Conservation (phyloP, 2,888 invertebrate genomes). For the Congeria kusceri region DNA sequence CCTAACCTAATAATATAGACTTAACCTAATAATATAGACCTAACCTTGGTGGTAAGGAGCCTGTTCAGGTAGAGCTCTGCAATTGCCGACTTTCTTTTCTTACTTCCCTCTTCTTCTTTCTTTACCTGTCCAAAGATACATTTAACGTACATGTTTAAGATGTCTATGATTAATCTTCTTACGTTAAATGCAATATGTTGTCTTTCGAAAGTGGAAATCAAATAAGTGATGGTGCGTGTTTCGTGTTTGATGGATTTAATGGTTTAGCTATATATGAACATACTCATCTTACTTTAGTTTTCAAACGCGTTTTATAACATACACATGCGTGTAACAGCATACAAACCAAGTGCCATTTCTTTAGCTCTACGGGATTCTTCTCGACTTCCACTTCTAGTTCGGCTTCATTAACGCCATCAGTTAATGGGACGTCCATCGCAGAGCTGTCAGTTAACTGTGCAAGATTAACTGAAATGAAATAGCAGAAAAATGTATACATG, state of each 20-base stretch:
- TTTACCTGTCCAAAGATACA: conserved; percentile 33
- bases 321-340: no score
- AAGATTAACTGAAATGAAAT: conserved; percentile 52
- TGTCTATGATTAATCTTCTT: no score
- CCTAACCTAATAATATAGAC: no score
- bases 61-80: conserved; percentile 64
- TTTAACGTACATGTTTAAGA: not conserved
- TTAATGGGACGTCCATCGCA: conserved; percentile 24
- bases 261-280: no score
- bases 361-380: conserved; percentile 25
- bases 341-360: conserved; percentile 64
- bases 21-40: no score
- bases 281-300: not conserved
- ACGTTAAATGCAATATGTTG: no score
- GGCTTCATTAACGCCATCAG: conserved; percentile 38
- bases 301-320: not conserved
- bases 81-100: conserved; percentile 35
- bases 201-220: no score
- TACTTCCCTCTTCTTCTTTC: conserved; percentile 40
- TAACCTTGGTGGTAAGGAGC: conserved; percentile 65
- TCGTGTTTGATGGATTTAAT: no score
- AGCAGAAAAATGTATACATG: no score
- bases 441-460: conserved; percentile 29
- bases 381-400: conserved; percentile 16
- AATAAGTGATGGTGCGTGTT: no score